Base-by-base conservation (phyloP, 2,888 invertebrate genomes). In the Cantharis rufa region DNA sequence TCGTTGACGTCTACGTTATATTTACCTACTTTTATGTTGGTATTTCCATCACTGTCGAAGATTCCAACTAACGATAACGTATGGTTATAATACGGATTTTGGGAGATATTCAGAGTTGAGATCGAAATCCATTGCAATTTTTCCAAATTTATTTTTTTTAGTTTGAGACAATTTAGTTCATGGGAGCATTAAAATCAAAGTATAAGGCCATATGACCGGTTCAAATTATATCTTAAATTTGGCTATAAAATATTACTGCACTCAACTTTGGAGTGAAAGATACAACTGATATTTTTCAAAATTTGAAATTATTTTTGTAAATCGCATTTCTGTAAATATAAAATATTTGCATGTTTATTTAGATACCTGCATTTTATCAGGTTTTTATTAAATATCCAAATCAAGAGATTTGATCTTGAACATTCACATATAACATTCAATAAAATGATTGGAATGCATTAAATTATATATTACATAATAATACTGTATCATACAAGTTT, bases 401-500 rank as follows among this genome's bases (percentile, higher is more conserved):
- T 63, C 62, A 71, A 63, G 71, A 24, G 63, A 32, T 71, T 71
- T 71, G 62, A 28, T 71, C 62, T 71, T 70, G 24, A 62, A 71
- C 62, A 63, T 13, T 71, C 32, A 62, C 63, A 32, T 63, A 16
- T 28, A 63, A 21, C 62, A 71, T 63, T 18, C 63, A 71, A 71
- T 62, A 62, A 62, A 71, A 21, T 24, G 62, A 15, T 66, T 1
- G 64, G 64, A 62, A 71, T 71, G 48, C 21, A 27, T 62, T 71
- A 71, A 71, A 48, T 71, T 62, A 62, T 24, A 16, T 71, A 11
- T 62, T 71, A 62, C 62, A 71, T 71, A 70, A 32, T 32, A 13
- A n/a, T 48, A 48, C n/a, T 7, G 9, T n/a, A n/a, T 48, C n/a
- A 48, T 48, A 48, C 48, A 48, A 48, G 48, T 66, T 66, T 21